Base-by-base conservation (phyloP, 2,888 invertebrate species). In the Gryllus longicercus region DNA sequence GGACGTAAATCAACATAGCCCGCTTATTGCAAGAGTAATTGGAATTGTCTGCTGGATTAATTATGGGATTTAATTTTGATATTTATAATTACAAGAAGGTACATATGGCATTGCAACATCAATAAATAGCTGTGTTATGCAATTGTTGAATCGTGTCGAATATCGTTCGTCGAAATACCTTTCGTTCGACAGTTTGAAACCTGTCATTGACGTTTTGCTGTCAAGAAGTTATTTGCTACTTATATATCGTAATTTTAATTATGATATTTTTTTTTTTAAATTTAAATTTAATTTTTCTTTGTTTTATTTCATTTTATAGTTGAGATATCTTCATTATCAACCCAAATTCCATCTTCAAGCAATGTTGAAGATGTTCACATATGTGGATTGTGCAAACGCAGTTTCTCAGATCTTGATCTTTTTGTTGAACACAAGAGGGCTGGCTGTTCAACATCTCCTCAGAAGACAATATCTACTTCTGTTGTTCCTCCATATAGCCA, bases 361-460 rank as follows among this genome's bases (percentile, higher is more conserved):
- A 50, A 78, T 16, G 77, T 77, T 25, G 80, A 82, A 50, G 85
- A 85, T 81, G 81, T 84, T 21, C 84, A 84, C 63, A 85, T 85
- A 14, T 85, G 85, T 79, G 85, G 85, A 25, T 76, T 77, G 11
- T 85, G 85, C 82, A 84, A 83, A 78, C 79, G 81, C 21, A 82
- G 83, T 76, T 85, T 85, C 78, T 81, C 82, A 18, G 82, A 82
- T 76, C 82, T 85, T 38, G 80, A 83, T 38, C 18, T 80, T 49
- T 85, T 85, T 80, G 50, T 85, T 11, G 80, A 80, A 14, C 85
- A 85, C 81, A 85, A 84, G 77, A 77, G 78, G 5, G 25, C 80
- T 25, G 63, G 78, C n/a, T 80, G 80, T 50, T 25, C 74, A 18
- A 77, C 51, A 18, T 63, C 51, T 75, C 50, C 25, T 50, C 74